phyloP scores from a whole-genome alignment of 2,113 vertebrate genomes.

The Pollachius pollachius region DNA sequence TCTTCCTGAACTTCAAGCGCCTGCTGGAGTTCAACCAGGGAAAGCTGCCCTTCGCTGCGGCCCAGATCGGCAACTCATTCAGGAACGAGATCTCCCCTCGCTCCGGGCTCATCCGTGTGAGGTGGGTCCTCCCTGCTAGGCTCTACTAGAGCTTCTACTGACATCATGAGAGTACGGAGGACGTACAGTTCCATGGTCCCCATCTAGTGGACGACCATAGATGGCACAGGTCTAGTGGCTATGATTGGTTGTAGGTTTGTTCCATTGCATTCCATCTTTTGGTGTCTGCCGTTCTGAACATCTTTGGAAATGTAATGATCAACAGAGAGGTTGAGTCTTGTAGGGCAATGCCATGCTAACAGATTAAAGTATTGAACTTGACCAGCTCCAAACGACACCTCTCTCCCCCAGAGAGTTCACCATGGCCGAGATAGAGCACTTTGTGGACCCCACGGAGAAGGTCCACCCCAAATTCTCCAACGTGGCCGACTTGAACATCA shows the following conservation, averaged over 20 bases:
- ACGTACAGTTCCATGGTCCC: too few relatives aligned
- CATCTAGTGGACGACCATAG: too few relatives aligned
- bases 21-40: conserved; percentile 98
- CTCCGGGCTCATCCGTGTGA: conserved; percentile 94
- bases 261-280: too few relatives aligned
- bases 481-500: conserved; percentile 84
- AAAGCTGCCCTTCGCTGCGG: conserved; percentile 95
- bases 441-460: conserved; percentile 95
- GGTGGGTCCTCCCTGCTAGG: conserved; percentile 67
- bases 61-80: conserved; percentile 98
- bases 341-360: too few relatives aligned
- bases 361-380: too few relatives aligned
- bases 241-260: too few relatives aligned
- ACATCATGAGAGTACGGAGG: background rate
- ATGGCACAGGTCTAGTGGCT: too few relatives aligned
- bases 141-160: background rate
- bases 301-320: too few relatives aligned
- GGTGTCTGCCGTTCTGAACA: too few relatives aligned
- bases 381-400: too few relatives aligned
- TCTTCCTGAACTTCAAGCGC: conserved; percentile 99
- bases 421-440: conserved; percentile 99
- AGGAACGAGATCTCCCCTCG: conserved; percentile 98
- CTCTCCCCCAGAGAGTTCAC: conserved; percentile 87
- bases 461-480: conserved; percentile 89
- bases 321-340: too few relatives aligned